phyloP scores from a whole-genome alignment of 2,797 vertebrate species.

The Falco cherrug region DNA sequence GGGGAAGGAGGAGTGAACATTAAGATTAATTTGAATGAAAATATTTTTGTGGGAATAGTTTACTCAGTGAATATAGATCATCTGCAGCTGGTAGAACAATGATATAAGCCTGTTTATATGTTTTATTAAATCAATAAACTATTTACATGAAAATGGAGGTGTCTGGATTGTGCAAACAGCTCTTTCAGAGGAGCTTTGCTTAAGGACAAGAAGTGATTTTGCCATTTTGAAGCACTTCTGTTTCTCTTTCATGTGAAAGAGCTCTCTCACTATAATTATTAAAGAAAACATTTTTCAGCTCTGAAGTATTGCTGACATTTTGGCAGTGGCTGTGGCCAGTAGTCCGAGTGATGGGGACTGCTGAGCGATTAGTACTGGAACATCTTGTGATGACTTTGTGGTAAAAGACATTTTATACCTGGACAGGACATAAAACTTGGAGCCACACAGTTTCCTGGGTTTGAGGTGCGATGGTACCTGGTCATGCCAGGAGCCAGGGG shows the following conservation, averaged over 20 bases:
- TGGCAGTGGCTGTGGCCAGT: background rate
- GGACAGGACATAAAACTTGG: background rate
- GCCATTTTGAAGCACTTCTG: background rate
- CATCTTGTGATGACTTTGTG: background rate
- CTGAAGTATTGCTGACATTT: conserved; percentile 29
- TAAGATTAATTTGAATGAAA: conserved; percentile 15
- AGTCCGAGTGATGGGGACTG: background rate
- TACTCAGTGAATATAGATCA: background rate
- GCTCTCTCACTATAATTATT: conserved; percentile 11
- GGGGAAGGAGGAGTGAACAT: background rate
- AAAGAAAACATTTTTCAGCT: conserved; percentile 17
- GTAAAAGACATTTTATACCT: background rate
- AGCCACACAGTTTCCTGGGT: background rate
- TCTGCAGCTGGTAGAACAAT: background rate
- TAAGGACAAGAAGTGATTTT: background rate
- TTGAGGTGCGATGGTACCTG: background rate
- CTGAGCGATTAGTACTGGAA: background rate
- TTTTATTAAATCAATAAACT: conserved; percentile 24
- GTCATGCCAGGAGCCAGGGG: background rate
- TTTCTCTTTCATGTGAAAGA: conserved; percentile 10
- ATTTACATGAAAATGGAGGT: background rate
- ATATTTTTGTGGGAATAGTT: conserved; percentile 29
- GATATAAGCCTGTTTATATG: background rate
- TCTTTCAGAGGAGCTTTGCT: background rate
- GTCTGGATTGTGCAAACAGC: background rate